Conservation (phyloP, 2,113 vertebrate species). For the Semicossyphus pulcher region DNA sequence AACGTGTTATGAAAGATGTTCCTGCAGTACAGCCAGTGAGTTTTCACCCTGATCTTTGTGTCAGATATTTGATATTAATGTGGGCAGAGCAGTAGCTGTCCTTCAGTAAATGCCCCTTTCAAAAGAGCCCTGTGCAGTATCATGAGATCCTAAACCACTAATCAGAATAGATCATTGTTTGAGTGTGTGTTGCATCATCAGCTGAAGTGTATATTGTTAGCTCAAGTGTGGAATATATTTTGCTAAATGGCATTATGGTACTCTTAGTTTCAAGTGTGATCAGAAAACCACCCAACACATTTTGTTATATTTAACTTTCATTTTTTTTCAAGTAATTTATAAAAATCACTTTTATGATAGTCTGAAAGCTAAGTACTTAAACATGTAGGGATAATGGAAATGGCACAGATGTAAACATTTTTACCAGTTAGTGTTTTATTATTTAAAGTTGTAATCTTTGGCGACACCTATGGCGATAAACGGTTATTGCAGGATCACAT, state of each 20-base stretch:
- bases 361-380: no score
- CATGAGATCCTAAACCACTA: conserved; percentile 27
- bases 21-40: not conserved
- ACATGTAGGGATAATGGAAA: no score
- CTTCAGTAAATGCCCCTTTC: conserved; percentile 29
- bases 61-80: not conserved
- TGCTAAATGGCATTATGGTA: conserved; percentile 24
- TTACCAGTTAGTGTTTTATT: no score
- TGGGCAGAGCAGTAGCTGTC: conserved; percentile 22
- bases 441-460: no score
- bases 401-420: no score
- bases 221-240: conserved; percentile 43
- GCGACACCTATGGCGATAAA: no score
- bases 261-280: no score
- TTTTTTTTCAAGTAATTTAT: no score
- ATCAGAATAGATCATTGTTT: conserved; percentile 28
- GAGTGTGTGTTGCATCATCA: conserved; percentile 34
- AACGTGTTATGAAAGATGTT: not conserved
- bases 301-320: no score
- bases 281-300: no score
- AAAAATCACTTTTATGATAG: no score
- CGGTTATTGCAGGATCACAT: no score
- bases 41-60: not conserved
- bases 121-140: conserved; percentile 6
- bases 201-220: conserved; percentile 30